Evolutionary conservation across 2,888 invertebrate genomes (phyloP).

Genomic region (Lochmaea crataegi): DNA sequence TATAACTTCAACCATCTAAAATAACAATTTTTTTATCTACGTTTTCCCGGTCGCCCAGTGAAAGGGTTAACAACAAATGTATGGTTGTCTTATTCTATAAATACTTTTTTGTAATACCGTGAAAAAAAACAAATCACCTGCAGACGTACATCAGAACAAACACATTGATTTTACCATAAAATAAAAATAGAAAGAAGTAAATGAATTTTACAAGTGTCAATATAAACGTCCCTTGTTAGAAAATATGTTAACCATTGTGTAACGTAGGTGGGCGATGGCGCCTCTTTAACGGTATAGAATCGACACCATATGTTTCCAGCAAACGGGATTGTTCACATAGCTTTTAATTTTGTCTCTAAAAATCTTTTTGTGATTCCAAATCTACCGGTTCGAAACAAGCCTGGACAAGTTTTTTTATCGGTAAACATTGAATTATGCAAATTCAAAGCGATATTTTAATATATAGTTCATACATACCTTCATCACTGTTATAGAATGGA

Average conservation of each 20-base stretch:
- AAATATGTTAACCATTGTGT: constrained; percentile 15
- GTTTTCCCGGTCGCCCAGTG: too few species aligned
- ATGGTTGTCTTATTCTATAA: background rate
- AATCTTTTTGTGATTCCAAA: too few species aligned
- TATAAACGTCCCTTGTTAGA: background rate
- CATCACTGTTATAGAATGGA: constrained; percentile 96
- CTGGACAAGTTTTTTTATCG: too few species aligned
- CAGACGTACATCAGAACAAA: background rate
- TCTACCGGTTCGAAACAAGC: too few species aligned
- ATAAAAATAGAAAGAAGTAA: background rate
- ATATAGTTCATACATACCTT: constrained; percentile 67
- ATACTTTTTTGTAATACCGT: too few species aligned
- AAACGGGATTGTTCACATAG: background rate
- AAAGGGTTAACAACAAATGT: too few species aligned
- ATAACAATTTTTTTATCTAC: too few species aligned
- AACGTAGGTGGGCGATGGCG: constrained; percentile 13
- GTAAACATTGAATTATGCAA: too few species aligned
- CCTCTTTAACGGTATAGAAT: constrained; percentile 1
- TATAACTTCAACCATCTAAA: too few species aligned
- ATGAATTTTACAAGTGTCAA: constrained; percentile 2
- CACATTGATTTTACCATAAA: background rate
- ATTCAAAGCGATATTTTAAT: too few species aligned
- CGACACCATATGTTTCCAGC: constrained; percentile 2
- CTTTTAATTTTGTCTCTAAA: too few species aligned
- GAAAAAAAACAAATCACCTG: background rate